phyloP scores from a whole-genome alignment of 1,140 invertebrate species.

The Melanaphis sacchari region DNA sequence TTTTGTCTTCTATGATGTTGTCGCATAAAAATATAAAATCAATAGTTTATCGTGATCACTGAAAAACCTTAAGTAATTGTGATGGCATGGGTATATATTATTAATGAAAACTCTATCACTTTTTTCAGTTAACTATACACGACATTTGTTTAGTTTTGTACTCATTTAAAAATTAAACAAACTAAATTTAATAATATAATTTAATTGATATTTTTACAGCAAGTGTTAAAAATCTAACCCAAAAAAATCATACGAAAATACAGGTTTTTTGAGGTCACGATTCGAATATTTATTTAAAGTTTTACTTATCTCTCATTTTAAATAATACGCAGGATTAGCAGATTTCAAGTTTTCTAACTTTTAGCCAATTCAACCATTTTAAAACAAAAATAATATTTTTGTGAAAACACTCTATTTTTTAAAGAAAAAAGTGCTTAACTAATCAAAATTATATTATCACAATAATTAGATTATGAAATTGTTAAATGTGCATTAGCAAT shows the following conservation, averaged over 20 bases:
- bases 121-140: neutral
- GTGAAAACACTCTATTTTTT: neutral
- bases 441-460: neutral
- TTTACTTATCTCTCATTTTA: conserved; percentile 15
- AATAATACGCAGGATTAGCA: neutral
- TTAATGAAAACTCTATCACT: neutral
- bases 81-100: neutral
- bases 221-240: neutral
- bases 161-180: neutral
- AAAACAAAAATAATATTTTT: neutral
- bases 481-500: neutral
- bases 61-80: neutral
- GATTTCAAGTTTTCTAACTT: neutral
- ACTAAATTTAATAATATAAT: neutral
- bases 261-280: neutral
- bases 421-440: neutral
- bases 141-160: neutral
- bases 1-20: neutral
- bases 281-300: neutral
- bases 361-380: neutral
- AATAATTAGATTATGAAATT: neutral
- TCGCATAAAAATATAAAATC: neutral
- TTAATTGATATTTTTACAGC: neutral
- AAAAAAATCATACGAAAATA: neutral
- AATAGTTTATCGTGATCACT: neutral